A percentile compares a stretch with the other conserved stretches of the same genome.
These are phyloP conservation scores for Stratiomys singularior DNA, from an alignment of 2,888 invertebrate species.

Conservation along the genomic window DNA sequence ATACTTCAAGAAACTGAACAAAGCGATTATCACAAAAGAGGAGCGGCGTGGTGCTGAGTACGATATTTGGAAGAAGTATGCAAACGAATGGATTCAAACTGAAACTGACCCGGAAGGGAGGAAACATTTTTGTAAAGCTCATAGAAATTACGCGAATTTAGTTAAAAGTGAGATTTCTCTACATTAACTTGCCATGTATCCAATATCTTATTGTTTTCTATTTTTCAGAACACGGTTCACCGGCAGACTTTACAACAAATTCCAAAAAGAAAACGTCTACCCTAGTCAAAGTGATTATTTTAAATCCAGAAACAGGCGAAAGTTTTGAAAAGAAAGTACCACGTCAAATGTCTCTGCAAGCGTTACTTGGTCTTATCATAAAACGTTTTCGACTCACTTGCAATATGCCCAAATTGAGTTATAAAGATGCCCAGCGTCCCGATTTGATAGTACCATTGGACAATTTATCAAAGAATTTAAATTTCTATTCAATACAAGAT, in stretches of 20 bases:
- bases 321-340: slow-evolving; percentile 76
- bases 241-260: slow-evolving; percentile 78
- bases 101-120: slow-evolving; percentile 65
- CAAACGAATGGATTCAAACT: slow-evolving; percentile 75
- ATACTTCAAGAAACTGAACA: slow-evolving; percentile 69
- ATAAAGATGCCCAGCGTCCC: slow-evolving; percentile 70
- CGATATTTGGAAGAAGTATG: slow-evolving; percentile 88
- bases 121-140: slow-evolving; percentile 72
- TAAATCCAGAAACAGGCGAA: slow-evolving; percentile 66
- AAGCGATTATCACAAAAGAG: slow-evolving; percentile 73
- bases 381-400: slow-evolving; percentile 73
- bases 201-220: not conserved
- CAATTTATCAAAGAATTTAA: slow-evolving; percentile 83
- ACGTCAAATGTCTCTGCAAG: slow-evolving; percentile 82
- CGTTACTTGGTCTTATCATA: slow-evolving; percentile 82
- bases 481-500: slow-evolving; percentile 85
- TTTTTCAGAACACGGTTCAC: slow-evolving; percentile 82
- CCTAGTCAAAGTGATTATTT: slow-evolving; percentile 72
- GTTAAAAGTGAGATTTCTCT: slow-evolving; percentile 71
- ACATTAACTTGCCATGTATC: not conserved
- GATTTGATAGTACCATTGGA: slow-evolving; percentile 80
- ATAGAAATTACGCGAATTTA: slow-evolving; percentile 80
- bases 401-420: slow-evolving; percentile 60
- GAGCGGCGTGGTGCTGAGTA: slow-evolving; percentile 89
- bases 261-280: slow-evolving; percentile 75